Conservation (phyloP, 2,888 invertebrate genomes). For the Augiades crinisus region DNA sequence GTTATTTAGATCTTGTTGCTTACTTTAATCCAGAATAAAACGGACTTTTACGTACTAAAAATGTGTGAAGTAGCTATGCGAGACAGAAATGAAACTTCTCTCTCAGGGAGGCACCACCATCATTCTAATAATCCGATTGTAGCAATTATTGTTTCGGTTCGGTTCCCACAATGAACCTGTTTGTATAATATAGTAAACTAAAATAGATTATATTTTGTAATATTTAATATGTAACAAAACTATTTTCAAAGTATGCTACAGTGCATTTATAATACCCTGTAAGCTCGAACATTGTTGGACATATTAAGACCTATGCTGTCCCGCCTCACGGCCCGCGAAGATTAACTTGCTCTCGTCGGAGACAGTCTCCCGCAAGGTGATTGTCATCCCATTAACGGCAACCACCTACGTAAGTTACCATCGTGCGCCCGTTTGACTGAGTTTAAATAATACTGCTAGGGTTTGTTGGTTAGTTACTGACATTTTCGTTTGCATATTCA, state of each 20-base stretch:
- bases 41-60: no score
- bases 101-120: no score
- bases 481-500: neutral
- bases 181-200: no score
- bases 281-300: constrained; percentile 16
- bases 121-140: no score
- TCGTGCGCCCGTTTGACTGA: constrained; percentile 15
- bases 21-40: neutral
- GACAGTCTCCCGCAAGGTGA: constrained; percentile 25
- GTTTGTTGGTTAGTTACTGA: neutral
- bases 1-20: neutral
- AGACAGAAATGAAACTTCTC: no score
- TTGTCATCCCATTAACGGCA: constrained; percentile 25
- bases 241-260: neutral
- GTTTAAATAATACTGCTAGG: constrained; percentile 2
- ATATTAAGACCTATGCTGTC: constrained; percentile 19
- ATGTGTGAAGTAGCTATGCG: no score
- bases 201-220: no score
- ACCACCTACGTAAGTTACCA: constrained; percentile 11
- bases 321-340: constrained; percentile 11
- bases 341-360: constrained; percentile 8
- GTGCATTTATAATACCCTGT: constrained; percentile 15
- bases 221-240: no score
- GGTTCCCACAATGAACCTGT: no score
- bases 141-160: no score